Conservation (phyloP, 2,888 invertebrate species). For the Notocelia uddmanniana region DNA sequence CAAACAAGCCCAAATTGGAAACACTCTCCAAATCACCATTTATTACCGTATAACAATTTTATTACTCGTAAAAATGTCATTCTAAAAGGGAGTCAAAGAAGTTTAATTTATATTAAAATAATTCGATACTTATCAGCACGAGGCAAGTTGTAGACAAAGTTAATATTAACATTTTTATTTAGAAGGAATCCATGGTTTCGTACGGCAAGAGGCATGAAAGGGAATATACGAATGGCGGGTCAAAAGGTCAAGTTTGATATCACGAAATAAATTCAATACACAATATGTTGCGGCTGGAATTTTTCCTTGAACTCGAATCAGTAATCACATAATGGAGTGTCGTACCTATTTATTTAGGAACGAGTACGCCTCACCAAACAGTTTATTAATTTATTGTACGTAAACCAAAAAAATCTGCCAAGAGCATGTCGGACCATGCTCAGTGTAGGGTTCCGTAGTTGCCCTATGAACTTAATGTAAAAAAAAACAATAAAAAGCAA, state of each 20-base stretch:
- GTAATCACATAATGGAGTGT: not conserved
- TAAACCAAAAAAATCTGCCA: no score
- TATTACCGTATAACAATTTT: conserved; percentile 59
- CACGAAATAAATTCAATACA: not conserved
- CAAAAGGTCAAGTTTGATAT: not conserved
- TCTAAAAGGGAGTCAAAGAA: conserved; percentile 62
- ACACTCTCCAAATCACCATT: conserved; percentile 57
- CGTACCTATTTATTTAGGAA: no score
- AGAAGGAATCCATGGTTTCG: conserved; percentile 5
- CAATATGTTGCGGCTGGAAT: not conserved
- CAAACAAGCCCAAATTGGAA: conserved; percentile 52
- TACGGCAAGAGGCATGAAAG: not conserved
- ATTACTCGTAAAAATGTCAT: conserved; percentile 65
- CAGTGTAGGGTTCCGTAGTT: no score
- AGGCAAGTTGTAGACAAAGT: conserved; percentile 45
- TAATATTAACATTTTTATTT: not conserved
- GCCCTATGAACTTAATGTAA: no score
- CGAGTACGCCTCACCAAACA: no score
- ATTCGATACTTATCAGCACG: conserved; percentile 59
- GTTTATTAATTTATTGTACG: no score
- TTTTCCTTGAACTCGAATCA: not conserved
- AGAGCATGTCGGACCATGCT: no score
- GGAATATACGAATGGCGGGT: not conserved
- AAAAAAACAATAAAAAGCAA: no score
- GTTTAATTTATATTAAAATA: conserved; percentile 62